These are phyloP conservation scores for Urocitellus parryii DNA, from an alignment of 2,113 vertebrate genomes.

Conservation along the genomic window DNA sequence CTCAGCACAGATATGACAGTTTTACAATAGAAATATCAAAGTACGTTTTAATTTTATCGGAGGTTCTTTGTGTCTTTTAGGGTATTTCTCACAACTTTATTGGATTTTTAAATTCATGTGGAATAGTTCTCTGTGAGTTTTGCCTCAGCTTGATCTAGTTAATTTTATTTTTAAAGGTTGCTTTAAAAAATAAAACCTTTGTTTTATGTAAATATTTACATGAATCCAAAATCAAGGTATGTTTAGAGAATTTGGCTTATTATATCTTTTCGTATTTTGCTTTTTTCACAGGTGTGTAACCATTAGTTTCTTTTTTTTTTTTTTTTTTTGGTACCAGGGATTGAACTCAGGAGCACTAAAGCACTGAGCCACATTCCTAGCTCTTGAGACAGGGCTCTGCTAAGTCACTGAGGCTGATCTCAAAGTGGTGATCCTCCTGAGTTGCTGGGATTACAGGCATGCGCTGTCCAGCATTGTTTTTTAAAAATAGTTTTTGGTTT, in stretches of 20 bases:
- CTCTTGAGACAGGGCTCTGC: no score
- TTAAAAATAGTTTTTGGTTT: not conserved
- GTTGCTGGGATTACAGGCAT: no score
- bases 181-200: not conserved
- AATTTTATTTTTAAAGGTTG: conserved; percentile 37
- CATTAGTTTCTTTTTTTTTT: no score
- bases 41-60: not conserved
- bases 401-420: no score
- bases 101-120: conserved; percentile 1
- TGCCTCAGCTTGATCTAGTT: not conserved
- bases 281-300: not conserved
- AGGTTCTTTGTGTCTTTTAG: not conserved
- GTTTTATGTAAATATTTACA: not conserved
- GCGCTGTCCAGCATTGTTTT: not conserved
- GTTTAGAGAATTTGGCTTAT: not conserved
- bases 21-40: not conserved
- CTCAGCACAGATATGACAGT: not conserved
- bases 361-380: no score
- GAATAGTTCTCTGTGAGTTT: conserved; percentile 18
- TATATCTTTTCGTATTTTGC: not conserved
- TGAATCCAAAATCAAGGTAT: not conserved
- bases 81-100: not conserved
- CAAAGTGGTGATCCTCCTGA: no score
- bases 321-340: no score
- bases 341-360: no score